Evolutionary conservation across 1,140 invertebrate species (phyloP), one percentile per base, ranked within the genome.

Genomic region (Cherax quadricarinatus): DNA sequence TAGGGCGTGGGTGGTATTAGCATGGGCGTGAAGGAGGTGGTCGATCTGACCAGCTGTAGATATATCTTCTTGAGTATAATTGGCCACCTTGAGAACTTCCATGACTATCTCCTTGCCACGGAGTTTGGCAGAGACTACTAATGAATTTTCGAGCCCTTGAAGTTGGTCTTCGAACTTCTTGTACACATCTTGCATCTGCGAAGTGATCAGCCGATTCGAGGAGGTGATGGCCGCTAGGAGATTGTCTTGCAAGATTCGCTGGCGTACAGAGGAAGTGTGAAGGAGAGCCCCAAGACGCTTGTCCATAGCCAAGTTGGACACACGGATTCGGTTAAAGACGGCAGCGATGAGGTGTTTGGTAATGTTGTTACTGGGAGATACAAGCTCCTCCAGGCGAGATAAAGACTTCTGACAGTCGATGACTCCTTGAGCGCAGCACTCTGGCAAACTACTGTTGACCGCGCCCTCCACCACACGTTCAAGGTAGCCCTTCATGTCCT

Each of bases 221-320:
- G 82, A 60, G 41, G 73, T 60, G 21, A 91, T 49, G 51, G 89
- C 62, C 0, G 62, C 30, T 21, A 85, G 89, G 30, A 91, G 53
- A 2, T 21, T 78, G 21, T 91, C 89, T 60, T 75, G 62, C 7
- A 91, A 83, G 66, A 86, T 70, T 7, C 82, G 89, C 21, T 91
- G 89, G 7, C 89, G 51, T 4, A 86, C 48, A 21, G 89, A 91
- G 12, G 83, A 80, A 6, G 89, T 85, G 70, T 91, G 89, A 16
- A 91, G 73, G 9, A 91, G 51, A 12, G 89, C 89, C 70, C 51
- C 89, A 10, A 91, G 53, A 18, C 89, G 62, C 82, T 91, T 91
- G 70, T 91, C 89, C 89, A 91, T 91, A 9, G 89, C 89, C 18
- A 91, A 9, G 83, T 91, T 91, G 10, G 89, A 91, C 5, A 86